These are phyloP conservation scores for Hypselothyrea guttata DNA, from an alignment of 2,888 invertebrate genomes.

Conservation along the genomic window DNA sequence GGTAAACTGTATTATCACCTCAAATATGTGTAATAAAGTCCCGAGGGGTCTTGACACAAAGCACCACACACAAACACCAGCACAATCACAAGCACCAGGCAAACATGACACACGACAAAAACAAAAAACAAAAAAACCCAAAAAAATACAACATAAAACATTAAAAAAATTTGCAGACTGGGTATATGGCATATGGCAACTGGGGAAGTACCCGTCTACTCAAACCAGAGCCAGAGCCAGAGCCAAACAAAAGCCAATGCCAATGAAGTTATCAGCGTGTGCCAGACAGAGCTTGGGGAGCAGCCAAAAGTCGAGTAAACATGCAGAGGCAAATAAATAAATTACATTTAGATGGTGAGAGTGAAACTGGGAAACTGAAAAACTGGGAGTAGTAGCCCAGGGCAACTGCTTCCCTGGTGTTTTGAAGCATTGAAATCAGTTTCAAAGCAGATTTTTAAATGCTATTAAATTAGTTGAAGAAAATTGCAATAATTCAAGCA, in stretches of 20 bases:
- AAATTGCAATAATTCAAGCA: too few relatives aligned
- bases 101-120: slow-evolving; percentile 33
- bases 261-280: slow-evolving; percentile 74
- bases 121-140: background rate
- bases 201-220: slow-evolving; percentile 2
- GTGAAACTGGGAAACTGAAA: background rate
- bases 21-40: slow-evolving; percentile 78
- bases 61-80: slow-evolving; percentile 15
- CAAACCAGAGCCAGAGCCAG: slow-evolving; percentile 28
- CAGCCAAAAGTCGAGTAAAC: slow-evolving; percentile 57
- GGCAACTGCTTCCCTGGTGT: too few relatives aligned
- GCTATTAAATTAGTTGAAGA: too few relatives aligned
- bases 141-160: slow-evolving; percentile 26
- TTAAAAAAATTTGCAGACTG: slow-evolving; percentile 43
- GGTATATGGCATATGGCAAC: slow-evolving; percentile 30
- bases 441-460: too few relatives aligned
- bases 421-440: too few relatives aligned
- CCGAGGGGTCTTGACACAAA: slow-evolving; percentile 57
- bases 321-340: slow-evolving; percentile 64
- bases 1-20: slow-evolving; percentile 72
- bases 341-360: slow-evolving; percentile 47
- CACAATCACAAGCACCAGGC: slow-evolving; percentile 19
- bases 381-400: background rate
- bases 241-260: slow-evolving; percentile 58
- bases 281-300: slow-evolving; percentile 71